Evolutionary conservation across 2,888 invertebrate species (phyloP), one percentile per base, ranked within the genome.

Genomic region (Melanophora roralis): DNA sequence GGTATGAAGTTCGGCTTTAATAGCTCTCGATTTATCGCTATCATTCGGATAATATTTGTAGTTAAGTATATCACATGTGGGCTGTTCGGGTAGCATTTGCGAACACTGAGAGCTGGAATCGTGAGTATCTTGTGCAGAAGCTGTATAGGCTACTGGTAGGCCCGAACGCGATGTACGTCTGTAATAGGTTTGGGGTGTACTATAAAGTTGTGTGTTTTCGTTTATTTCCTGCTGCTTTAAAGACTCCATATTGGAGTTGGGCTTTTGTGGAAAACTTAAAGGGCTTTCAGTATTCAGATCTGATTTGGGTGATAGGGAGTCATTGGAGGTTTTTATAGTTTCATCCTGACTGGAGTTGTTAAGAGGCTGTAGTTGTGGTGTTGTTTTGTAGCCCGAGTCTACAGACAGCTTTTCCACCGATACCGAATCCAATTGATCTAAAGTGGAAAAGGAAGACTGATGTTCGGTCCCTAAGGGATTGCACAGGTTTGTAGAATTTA

Each of bases 301-400:
- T 3, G 88, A 88, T 53, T 87, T 87, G 32, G 87, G 87, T 0
- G 87, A 87, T 0, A 87, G 59, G 0, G 88, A 88, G 21, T 87
- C 88, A 75, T 86, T 87, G 0, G 88, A 87, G 12, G 88, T 87
- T 36, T 87, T 87, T 12, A 82, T 80, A 12, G 81, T 77, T 60
- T 82, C 82, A 60, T 83, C 82, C 45, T 71, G 71, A 32, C 82
- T 83, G 0, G 84, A 83, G 60, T 81, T 78, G 1, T 68, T 68
- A n/a, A 80, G 49, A 21, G 76, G 76, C 32, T 76, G 80, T 12
- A 80, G 85, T 49, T 88, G 88, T 16, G 88, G 88, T 23, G 88
- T 88, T 5, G 89, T 89, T 81, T 89, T 89, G 43, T 89, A 89
- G 51, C 89, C 89, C 12, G 89, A 89, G 16, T 89, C 90, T 84